Base-by-base conservation (phyloP, 2,888 invertebrate species). In the Allygus modestus region DNA sequence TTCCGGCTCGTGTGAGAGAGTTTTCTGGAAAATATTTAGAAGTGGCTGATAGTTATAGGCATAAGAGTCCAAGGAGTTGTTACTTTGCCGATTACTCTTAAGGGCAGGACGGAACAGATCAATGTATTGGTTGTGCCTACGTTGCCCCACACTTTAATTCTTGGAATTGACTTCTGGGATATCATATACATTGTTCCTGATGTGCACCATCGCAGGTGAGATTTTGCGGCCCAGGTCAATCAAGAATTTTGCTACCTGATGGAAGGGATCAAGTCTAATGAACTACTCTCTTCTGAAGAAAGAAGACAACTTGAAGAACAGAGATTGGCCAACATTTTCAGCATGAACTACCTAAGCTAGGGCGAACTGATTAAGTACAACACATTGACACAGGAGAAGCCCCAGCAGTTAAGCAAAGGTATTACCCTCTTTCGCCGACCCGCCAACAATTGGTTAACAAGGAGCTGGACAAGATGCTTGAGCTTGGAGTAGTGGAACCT, bases 381-480 rank as follows among this genome's bases (percentile, higher is more conserved):
- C 65, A 69, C 51, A 84, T 84, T 12, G 58, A 81, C 51, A 84
- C 84, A 37, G n/a, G n/a, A n/a, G n/a, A n/a, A n/a, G n/a, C n/a
- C n/a, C n/a, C n/a, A n/a, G n/a, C n/a, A n/a, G n/a, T 83, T 33
- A 73, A 75, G 31, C 83, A 75, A n/a, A 37, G 83, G 9, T 75
- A 83, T 20, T 75, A 83, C 28, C 43, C 75, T 15, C 4, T 61
- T 9, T 85, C 86, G 37, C 84, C 86, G 17, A 84, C 58, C 51
- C 82, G 71, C 5, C 86, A 86, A 73, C 69, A 46, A 0, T 17
- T 83, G 2, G 73, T 88, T 7, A 81, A 87, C 28, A 51, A 79
- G 9, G 88, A 88, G 81, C 71, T 88, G 1, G 87, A 88, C 37
- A 43, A 85, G n/a, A n/a, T n/a, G n/a, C n/a, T n/a, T n/a, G n/a